phyloP scores from a whole-genome alignment of 1,140 invertebrate genomes.

The Drosophila orena region DNA sequence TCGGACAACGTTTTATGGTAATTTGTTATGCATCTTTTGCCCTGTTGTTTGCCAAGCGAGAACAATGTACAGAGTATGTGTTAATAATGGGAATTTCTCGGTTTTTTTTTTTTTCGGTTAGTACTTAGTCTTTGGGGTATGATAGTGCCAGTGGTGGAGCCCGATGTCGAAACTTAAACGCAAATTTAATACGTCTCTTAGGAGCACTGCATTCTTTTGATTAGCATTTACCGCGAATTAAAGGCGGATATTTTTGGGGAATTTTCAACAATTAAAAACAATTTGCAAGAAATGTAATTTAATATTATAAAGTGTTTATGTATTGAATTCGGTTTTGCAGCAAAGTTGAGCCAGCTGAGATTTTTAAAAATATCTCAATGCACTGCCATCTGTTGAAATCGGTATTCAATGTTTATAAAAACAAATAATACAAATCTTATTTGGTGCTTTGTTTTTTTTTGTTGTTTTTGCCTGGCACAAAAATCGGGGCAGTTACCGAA shows the following conservation, averaged over 20 bases:
- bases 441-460: constrained; percentile 6
- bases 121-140: constrained; percentile 12
- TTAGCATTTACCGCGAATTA: background rate
- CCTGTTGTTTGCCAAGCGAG: constrained; percentile 54
- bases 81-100: constrained; percentile 37
- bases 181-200: background rate
- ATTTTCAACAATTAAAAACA: too few relatives aligned
- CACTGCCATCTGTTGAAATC: constrained; percentile 53
- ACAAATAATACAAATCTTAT: constrained; percentile 58
- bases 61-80: constrained; percentile 41
- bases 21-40: constrained; percentile 75
- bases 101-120: constrained; percentile 7
- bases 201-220: background rate
- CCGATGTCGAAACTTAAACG: constrained; percentile 1
- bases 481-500: constrained; percentile 5
- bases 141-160: background rate
- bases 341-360: too few relatives aligned
- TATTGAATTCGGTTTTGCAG: too few relatives aligned
- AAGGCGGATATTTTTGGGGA: background rate
- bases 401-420: constrained; percentile 68
- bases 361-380: constrained; percentile 27
- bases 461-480: constrained; percentile 36
- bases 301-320: too few relatives aligned
- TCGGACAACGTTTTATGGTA: constrained; percentile 65
- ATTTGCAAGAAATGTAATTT: too few relatives aligned